Base-by-base conservation (phyloP, 1,140 invertebrate species). In the Octopus sinensis region DNA sequence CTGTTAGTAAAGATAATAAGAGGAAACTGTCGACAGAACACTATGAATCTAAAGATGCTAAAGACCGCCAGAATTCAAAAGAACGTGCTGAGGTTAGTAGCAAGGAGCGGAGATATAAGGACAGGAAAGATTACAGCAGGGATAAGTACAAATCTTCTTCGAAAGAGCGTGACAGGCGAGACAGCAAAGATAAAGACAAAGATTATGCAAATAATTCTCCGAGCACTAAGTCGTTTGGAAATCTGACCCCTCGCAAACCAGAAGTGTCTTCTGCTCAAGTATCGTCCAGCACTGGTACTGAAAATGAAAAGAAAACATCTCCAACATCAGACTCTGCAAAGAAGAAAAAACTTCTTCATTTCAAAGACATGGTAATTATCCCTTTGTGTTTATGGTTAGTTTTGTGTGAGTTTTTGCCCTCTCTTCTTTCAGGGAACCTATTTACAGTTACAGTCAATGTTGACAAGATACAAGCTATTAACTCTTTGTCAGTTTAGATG, bases 181-280 rank as follows among this genome's bases (percentile, higher is more conserved):
- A 73, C 17, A n/a, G 17, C 5, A 73, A 73, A 71, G 23, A 23
- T 23, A 23, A 23, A 23, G 68, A 71, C 5, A 71, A 71, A 13
- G 13, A 73, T 13, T 73, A 9, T 73, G 6, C 13, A 73, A 73
- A 13, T 13, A 17, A 13, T 13, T 23, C 7, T 6, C 68, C 68
- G 17, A 73, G 17, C 5, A 73, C 13, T 6, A 73, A 73, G 68
- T n/a, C 68, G 30, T 73, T 73, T 73, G 68, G 68, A 1, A n/a
- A 13, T 23, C 6, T 73, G 68, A 17, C 13, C 5, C 68, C 68
- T 6, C 68, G 68, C 6, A 77, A 53, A 43, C 76, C 76, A 1
- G 76, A 77, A 13, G 52, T 77, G 7, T 77, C 76, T 7, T 77
- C 76, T 77, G 76, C 76, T 53, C 76, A 77, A 53, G 76, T 77